A percentile compares a stretch with the other conserved stretches of the same genome.
These are phyloP conservation scores for Conops quadrifasciatus DNA, from an alignment of 2,888 invertebrate species.

Conservation along the genomic window DNA sequence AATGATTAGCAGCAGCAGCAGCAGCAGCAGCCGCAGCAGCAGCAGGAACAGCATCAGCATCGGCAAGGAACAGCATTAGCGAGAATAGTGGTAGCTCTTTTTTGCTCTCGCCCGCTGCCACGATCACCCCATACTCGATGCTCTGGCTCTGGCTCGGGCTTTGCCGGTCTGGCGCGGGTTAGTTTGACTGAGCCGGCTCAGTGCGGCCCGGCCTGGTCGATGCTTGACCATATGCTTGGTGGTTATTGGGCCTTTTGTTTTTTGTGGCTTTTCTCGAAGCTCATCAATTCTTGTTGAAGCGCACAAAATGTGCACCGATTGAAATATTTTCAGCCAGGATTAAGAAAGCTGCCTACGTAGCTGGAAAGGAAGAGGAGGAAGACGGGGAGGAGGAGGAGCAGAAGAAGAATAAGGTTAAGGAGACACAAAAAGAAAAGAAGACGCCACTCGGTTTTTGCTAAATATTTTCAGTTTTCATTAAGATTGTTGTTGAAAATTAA, in stretches of 20 bases:
- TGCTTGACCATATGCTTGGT: too few species aligned
- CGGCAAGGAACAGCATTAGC: background rate
- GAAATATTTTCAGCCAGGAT: background rate
- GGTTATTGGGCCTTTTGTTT: background rate
- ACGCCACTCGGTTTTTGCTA: too few species aligned
- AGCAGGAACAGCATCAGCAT: background rate
- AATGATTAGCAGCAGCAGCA: conserved; percentile 24
- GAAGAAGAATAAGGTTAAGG: background rate
- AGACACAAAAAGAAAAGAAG: background rate
- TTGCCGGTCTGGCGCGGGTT: too few species aligned
- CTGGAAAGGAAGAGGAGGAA: background rate
- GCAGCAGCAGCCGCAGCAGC: background rate
- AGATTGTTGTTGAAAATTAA: too few species aligned
- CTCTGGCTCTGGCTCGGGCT: too few species aligned
- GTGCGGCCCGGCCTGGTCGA: background rate
- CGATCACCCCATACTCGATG: background rate
- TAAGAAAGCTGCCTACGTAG: background rate
- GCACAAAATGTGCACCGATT: background rate
- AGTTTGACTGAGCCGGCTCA: too few species aligned
- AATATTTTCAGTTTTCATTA: too few species aligned
- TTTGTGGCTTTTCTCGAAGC: background rate
- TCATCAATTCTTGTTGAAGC: background rate
- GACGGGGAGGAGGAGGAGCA: background rate
- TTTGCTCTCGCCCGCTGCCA: background rate
- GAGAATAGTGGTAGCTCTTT: background rate